Evolutionary conservation across 2,888 invertebrate genomes (phyloP).

Genomic region (Amblyjoppa proteus): DNA sequence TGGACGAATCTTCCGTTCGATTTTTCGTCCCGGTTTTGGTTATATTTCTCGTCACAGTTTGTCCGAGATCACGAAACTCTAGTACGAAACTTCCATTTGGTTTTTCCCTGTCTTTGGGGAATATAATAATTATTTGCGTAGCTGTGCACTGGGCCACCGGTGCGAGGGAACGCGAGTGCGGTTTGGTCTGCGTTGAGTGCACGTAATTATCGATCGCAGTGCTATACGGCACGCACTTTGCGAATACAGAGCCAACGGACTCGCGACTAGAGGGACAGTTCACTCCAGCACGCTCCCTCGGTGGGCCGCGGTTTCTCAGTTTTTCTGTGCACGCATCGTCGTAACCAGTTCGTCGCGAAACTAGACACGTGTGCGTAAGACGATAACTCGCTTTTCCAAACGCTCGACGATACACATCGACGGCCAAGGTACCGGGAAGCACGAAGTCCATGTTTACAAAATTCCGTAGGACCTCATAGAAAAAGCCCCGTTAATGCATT

Average conservation of each 20-base stretch:
- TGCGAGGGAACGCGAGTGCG: background rate
- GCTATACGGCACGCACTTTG: constrained; percentile 17
- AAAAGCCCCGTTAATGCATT: background rate
- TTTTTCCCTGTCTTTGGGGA: background rate
- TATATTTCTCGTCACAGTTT: no score
- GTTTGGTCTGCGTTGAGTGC: background rate
- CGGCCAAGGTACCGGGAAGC: background rate
- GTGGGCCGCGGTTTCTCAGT: background rate
- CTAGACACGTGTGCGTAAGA: constrained; percentile 14
- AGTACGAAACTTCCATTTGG: no score
- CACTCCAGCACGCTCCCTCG: background rate
- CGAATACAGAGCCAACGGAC: background rate
- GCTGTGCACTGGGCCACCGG: background rate
- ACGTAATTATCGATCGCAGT: constrained; percentile 9
- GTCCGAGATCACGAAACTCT: no score
- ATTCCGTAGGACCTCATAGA: background rate
- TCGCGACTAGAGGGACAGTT: constrained; percentile 6
- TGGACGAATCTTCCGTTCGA: no score
- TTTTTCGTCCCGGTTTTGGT: no score
- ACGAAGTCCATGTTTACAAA: constrained; percentile 9
- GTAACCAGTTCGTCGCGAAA: background rate
- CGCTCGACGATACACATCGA: background rate
- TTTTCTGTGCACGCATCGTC: background rate
- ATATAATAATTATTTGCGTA: background rate
- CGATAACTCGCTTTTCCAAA: background rate